Evolutionary conservation across 2,888 invertebrate genomes (phyloP), one percentile per base, ranked within the genome.

Genomic region (Liodrosophila aerea): DNA sequence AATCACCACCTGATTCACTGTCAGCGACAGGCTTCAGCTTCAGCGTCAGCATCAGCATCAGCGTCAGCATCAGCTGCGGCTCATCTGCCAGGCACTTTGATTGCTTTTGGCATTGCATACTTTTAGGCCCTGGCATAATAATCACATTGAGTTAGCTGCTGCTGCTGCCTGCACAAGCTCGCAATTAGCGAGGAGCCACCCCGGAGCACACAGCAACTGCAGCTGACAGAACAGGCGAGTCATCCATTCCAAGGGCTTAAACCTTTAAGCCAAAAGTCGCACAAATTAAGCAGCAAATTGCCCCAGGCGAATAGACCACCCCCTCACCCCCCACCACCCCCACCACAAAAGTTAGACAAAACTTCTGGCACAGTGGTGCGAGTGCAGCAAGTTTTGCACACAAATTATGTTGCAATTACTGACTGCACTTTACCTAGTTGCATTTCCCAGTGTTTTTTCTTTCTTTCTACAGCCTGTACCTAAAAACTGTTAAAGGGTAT

Each of bases 261-360:
- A 34, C 54, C 62, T 68, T 68, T 76, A 81, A 81, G 73, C 73
- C 61, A 54, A 81, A 76, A 81, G 69, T 63, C 77, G 60, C 64
- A 63, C 65, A 73, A 73, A 73, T 76, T 73, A 76, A 62, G 61
- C 54, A 41, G 33, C 68, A 73, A 73, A 73, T 81, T 76, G 81
- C 61, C 59, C 31, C 49, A 27, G 64, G 51, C 46, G 37, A 11
- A 30, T 30, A 16, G n/a, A n/a, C n/a, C n/a, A n/a, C n/a, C n/a
- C n/a, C n/a, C n/a, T n/a, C n/a, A n/a, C n/a, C n/a, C n/a, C n/a
- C 7, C 30, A 11, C 37, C 27, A n/a, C 12, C 11, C 12, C 43
- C 15, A 39, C 7, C 33, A 36, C 12, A 12, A 45, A 57, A 52
- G 8, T 77, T 73, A 43, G 31, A 46, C 52, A 52, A 53, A 73